phyloP scores from a whole-genome alignment of 2,888 invertebrate genomes.

The Lydus trimaculatus region DNA sequence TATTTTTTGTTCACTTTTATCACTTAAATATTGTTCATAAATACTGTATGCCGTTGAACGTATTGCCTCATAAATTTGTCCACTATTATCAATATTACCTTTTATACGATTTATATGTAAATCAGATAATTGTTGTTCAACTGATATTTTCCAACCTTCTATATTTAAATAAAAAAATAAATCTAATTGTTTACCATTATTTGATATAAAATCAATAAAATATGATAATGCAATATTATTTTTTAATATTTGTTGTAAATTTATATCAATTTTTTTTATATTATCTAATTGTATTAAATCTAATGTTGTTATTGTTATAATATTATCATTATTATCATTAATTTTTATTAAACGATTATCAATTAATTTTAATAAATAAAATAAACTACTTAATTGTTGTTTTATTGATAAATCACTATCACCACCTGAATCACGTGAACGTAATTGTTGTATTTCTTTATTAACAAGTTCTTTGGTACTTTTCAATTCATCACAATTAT shows the following conservation, averaged over 20 bases:
- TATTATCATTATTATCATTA: slow-evolving; percentile 40
- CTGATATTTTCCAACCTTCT: slow-evolving; percentile 75
- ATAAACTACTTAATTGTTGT: slow-evolving; percentile 84
- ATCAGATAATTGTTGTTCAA: slow-evolving; percentile 73
- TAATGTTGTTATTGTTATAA: slow-evolving; percentile 8
- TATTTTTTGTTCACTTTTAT: slow-evolving; percentile 71
- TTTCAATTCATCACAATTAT: slow-evolving; percentile 81
- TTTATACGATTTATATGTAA: slow-evolving; percentile 63
- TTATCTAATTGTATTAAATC: slow-evolving; percentile 52
- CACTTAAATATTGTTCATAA: slow-evolving; percentile 79
- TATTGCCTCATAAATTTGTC: slow-evolving; percentile 53
- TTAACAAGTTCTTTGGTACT: slow-evolving; percentile 81
- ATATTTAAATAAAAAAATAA: slow-evolving; percentile 82
- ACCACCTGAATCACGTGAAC: slow-evolving; percentile 86
- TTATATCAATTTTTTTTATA: slow-evolving; percentile 63
- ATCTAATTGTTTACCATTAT: slow-evolving; percentile 73
- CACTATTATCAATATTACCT: slow-evolving; percentile 57
- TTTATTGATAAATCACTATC: slow-evolving; percentile 84
- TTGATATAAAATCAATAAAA: slow-evolving; percentile 79
- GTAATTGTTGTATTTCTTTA: slow-evolving; percentile 80
- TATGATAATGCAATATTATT: slow-evolving; percentile 79
- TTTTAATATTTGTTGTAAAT: slow-evolving; percentile 75
- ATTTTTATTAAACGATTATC: slow-evolving; percentile 63
- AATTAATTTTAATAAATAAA: slow-evolving; percentile 80
- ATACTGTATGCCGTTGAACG: slow-evolving; percentile 77